These are phyloP conservation scores for Tadarida brasiliensis DNA, from an alignment of 2,797 vertebrate species.

Conservation along the genomic window DNA sequence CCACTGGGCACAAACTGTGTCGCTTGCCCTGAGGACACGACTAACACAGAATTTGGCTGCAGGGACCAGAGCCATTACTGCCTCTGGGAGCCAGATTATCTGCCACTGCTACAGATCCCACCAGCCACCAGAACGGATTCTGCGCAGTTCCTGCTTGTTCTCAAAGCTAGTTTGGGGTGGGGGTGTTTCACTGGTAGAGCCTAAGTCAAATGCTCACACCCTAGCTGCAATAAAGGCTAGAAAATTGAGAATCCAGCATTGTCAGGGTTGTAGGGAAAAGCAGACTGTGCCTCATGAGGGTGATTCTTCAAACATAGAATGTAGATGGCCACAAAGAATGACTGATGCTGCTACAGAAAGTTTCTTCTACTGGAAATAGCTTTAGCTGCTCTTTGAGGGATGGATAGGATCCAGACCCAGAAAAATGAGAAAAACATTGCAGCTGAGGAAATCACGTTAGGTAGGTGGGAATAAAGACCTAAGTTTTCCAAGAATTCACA, in stretches of 20 bases:
- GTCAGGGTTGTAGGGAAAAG: neutral
- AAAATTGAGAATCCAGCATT: neutral
- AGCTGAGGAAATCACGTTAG: neutral
- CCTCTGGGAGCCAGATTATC: neutral
- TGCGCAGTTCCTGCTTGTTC: neutral
- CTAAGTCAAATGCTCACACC: neutral
- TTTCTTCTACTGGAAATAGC: conserved; percentile 43
- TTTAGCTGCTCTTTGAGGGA: neutral
- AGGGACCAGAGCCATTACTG: neutral
- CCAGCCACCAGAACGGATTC: neutral
- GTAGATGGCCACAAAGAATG: neutral
- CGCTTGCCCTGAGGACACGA: neutral
- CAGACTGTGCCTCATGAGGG: neutral
- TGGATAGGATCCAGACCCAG: neutral
- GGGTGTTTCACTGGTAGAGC: neutral
- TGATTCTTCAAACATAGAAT: neutral
- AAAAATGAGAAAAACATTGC: conserved; percentile 32
- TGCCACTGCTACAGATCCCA: neutral
- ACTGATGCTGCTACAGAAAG: neutral
- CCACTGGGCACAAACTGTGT: neutral
- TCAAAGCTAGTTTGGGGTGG: neutral
- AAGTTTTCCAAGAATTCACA: neutral
- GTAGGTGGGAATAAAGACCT: neutral
- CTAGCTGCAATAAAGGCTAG: neutral
- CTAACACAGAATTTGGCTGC: neutral